Evolutionary conservation across 2,797 vertebrate genomes (phyloP).

Genomic region (Gymnoscopelus braueri): DNA sequence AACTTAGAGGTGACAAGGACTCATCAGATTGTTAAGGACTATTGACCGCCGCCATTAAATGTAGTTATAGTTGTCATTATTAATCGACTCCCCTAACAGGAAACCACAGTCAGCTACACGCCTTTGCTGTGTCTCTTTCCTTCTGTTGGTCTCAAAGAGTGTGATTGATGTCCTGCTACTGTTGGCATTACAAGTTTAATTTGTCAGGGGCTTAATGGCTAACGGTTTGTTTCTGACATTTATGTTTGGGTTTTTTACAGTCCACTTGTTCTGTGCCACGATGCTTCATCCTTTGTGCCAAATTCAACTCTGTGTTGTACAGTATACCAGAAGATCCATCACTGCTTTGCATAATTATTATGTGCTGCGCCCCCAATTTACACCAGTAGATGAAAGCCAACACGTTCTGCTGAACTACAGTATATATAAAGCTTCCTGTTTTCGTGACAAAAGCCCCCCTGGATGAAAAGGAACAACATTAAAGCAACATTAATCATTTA

Average conservation of each 20-base stretch:
- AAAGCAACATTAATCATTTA: slow-evolving; percentile 2
- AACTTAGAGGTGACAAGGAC: slow-evolving; percentile 1
- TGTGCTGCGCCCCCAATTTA: slow-evolving; percentile 23
- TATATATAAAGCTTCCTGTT: too few relatives aligned
- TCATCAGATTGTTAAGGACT: slow-evolving; percentile 13
- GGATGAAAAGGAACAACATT: slow-evolving; percentile 33
- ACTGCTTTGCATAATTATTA: neutral
- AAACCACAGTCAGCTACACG: slow-evolving; percentile 16
- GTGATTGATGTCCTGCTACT: slow-evolving; percentile 34
- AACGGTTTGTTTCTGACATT: slow-evolving; percentile 21
- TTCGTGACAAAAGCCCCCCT: slow-evolving; percentile 31
- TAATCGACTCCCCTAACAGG: neutral
- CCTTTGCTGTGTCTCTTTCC: neutral
- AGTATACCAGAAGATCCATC: slow-evolving; percentile 18
- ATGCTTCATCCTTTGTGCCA: slow-evolving; percentile 12
- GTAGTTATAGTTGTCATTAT: slow-evolving; percentile 6
- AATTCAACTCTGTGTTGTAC: neutral
- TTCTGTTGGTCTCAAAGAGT: slow-evolving; percentile 21
- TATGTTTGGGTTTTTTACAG: slow-evolving; percentile 19
- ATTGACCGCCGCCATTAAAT: slow-evolving; percentile 4
- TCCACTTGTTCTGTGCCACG: slow-evolving; percentile 23
- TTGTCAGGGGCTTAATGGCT: slow-evolving; percentile 34
- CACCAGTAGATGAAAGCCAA: too few relatives aligned
- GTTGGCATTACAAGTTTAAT: slow-evolving; percentile 20
- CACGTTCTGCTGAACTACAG: too few relatives aligned